Conservation (phyloP, 2,113 vertebrate species). For the Chloebia gouldiae region DNA sequence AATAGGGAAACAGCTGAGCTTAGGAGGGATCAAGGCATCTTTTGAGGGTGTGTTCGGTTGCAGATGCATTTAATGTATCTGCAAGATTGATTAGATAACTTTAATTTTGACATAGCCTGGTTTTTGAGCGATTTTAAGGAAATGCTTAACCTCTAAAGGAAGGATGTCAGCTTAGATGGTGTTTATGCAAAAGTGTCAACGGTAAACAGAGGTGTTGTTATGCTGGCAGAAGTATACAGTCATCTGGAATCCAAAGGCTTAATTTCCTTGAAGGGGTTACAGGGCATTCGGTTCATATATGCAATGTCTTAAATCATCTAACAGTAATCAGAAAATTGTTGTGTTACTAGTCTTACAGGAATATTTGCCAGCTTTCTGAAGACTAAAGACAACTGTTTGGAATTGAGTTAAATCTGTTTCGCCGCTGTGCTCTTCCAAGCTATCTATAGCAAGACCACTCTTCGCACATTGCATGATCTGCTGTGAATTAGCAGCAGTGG, state of each 20-base stretch:
- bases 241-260: not conserved
- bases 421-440: not conserved
- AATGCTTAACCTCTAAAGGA: not conserved
- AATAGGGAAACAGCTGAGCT: not conserved
- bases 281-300: not conserved
- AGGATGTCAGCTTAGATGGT: not conserved
- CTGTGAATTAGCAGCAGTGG: not conserved
- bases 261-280: not conserved
- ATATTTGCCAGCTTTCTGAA: not conserved
- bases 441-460: not conserved
- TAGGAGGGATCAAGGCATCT: not conserved
- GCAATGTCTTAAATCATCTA: not conserved
- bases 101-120: not conserved
- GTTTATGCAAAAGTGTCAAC: not conserved
- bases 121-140: not conserved
- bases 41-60: not conserved
- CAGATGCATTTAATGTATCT: not conserved
- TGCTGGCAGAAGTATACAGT: not conserved
- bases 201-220: not conserved
- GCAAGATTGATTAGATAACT: not conserved
- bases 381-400: not conserved
- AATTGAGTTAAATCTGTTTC: not conserved
- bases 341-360: not conserved
- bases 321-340: not conserved
- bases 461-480: rapidly evolving